A percentile compares a stretch with the other conserved stretches of the same genome.
Conservation (phyloP, 2,888 invertebrate species). For the Oxytorus armatus region DNA sequence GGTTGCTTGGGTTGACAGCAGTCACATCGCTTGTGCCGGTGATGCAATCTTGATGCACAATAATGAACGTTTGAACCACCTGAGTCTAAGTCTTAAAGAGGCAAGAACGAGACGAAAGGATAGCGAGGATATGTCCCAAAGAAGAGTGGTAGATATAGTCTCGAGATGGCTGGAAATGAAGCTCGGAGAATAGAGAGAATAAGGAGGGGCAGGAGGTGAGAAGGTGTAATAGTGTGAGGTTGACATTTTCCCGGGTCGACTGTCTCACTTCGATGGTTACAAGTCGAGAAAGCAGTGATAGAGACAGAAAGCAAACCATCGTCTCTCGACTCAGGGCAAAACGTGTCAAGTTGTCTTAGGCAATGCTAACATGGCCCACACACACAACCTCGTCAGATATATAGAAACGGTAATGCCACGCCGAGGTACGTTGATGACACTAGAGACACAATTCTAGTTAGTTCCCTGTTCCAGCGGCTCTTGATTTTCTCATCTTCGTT, state of each 20-base stretch:
- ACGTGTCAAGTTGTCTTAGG: slow-evolving; percentile 81
- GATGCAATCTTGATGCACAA: too few species aligned
- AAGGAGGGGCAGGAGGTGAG: background rate
- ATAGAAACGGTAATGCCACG: slow-evolving; percentile 43
- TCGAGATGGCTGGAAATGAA: slow-evolving; percentile 30
- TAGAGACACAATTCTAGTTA: slow-evolving; percentile 77
- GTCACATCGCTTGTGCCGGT: slow-evolving; percentile 5
- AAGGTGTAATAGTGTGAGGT: slow-evolving; percentile 55
- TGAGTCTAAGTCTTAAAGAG: background rate
- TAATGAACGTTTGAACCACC: too few species aligned
- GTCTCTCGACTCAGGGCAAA: slow-evolving; percentile 69
- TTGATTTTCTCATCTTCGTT: slow-evolving; percentile 53
- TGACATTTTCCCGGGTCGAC: slow-evolving; percentile 69
- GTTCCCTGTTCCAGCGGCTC: slow-evolving; percentile 69
- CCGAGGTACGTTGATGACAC: slow-evolving; percentile 69
- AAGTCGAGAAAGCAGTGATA: slow-evolving; percentile 31
- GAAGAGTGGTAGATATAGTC: slow-evolving; percentile 18
- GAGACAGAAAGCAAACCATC: slow-evolving; percentile 45
- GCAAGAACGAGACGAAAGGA: too few species aligned
- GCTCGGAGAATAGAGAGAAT: background rate
- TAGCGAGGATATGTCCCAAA: slow-evolving; percentile 22
- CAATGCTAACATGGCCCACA: slow-evolving; percentile 74
- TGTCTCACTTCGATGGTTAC: background rate
- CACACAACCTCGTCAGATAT: slow-evolving; percentile 42
- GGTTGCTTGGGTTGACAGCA: background rate